A percentile compares a stretch with the other conserved stretches of the same genome.
Conservation (phyloP, 2,888 invertebrate genomes). For the Pachymerium ferrugineum region DNA sequence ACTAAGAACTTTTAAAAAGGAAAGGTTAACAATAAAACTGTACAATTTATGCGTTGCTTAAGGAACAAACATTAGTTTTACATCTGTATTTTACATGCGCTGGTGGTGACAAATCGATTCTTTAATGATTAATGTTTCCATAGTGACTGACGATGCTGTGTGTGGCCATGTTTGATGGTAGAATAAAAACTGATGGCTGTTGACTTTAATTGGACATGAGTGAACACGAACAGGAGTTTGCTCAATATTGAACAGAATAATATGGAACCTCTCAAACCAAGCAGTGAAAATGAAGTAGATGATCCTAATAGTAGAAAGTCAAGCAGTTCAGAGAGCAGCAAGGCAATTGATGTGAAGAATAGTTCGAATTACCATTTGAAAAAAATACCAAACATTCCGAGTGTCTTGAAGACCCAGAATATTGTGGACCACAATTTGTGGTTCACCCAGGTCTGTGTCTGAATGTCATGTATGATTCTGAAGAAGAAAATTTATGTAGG, state of each 20-base stretch:
- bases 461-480: background rate
- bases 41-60: no score
- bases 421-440: no score
- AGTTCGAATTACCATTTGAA: no score
- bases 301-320: background rate
- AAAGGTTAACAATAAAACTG: no score
- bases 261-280: background rate
- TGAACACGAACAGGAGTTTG: background rate
- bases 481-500: background rate
- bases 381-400: no score
- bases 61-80: background rate
- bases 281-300: background rate
- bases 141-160: background rate
- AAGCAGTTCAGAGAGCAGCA: background rate
- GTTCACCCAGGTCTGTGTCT: background rate
- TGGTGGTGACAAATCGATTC: background rate
- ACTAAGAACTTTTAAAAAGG: no score
- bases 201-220: background rate
- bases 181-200: background rate
- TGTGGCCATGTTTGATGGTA: background rate
- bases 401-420: no score
- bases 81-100: background rate
- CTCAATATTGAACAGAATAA: background rate
- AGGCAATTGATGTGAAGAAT: no score
- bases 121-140: background rate